phyloP scores from a whole-genome alignment of 2,888 invertebrate species.

The Macaria notata region DNA sequence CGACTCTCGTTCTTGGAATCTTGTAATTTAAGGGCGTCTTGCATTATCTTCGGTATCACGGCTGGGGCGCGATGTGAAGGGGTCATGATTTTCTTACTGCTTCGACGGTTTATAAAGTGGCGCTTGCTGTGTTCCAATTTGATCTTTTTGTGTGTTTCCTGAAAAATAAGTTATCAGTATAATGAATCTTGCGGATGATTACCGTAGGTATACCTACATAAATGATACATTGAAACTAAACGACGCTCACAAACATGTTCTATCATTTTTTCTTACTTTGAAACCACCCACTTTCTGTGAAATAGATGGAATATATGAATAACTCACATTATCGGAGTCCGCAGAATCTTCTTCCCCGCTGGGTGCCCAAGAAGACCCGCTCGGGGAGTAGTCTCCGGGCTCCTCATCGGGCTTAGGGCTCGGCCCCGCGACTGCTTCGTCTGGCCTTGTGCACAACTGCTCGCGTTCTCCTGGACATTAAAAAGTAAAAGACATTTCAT shows the following conservation, averaged over 20 bases:
- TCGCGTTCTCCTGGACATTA: conserved; percentile 14
- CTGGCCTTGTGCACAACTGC: conserved; percentile 34
- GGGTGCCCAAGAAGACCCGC: conserved; percentile 64
- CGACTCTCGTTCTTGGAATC: conserved; percentile 33
- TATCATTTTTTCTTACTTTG: too few species aligned
- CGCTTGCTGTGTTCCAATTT: conserved; percentile 45
- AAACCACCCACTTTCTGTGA: too few species aligned
- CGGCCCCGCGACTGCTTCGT: conserved; percentile 39
- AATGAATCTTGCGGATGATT: too few species aligned
- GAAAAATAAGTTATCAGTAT: conserved; percentile 3
- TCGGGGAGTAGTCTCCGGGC: conserved; percentile 55
- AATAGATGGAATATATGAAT: not conserved
- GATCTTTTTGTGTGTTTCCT: conserved; percentile 44
- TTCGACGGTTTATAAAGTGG: conserved; percentile 48
- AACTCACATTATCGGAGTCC: conserved; percentile 46
- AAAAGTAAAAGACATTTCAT: not conserved
- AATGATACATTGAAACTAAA: too few species aligned
- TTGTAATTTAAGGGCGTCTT: conserved; percentile 29
- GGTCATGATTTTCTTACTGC: conserved; percentile 45
- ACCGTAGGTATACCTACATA: too few species aligned
- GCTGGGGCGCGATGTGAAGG: conserved; percentile 55
- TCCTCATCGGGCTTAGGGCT: conserved; percentile 46
- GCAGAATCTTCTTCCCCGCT: conserved; percentile 52
- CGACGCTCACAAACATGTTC: too few species aligned
- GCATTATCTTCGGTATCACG: conserved; percentile 48